Percentiles rank a stretch among this genome's conserved stretches.
Evolutionary conservation across 2,797 vertebrate genomes (phyloP).

Genomic region (Amblyraja radiata): DNA sequence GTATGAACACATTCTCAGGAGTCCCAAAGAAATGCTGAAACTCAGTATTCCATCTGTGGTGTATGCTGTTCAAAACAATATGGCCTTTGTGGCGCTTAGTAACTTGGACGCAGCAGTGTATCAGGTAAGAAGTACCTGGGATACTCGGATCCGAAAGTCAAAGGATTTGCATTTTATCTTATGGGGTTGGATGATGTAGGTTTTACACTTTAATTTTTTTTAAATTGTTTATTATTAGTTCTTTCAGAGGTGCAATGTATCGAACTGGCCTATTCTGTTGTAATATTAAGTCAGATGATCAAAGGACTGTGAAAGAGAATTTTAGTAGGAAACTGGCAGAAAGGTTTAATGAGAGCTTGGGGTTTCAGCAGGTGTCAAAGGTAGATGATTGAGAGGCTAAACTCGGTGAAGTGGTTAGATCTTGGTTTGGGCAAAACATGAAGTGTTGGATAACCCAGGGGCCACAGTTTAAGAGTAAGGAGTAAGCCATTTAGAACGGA

Average conservation of each 20-base stretch:
- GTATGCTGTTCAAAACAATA: conserved; percentile 93
- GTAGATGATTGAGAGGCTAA: too few relatives aligned
- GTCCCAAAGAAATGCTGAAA: conserved; percentile 80
- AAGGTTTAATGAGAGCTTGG: too few relatives aligned
- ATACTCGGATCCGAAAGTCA: neutral
- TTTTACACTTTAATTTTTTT: neutral
- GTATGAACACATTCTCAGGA: conserved; percentile 72
- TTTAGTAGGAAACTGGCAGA: too few relatives aligned
- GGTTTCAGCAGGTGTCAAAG: too few relatives aligned
- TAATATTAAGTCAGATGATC: too few relatives aligned
- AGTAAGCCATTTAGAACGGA: too few relatives aligned
- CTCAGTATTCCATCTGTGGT: conserved; percentile 86
- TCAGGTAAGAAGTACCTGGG: conserved; percentile 62
- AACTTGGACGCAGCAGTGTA: conserved; percentile 94
- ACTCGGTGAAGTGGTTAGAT: too few relatives aligned
- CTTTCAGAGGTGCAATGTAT: neutral
- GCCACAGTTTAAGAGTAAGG: too few relatives aligned
- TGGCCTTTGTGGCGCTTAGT: conserved; percentile 91
- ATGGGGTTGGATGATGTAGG: neutral
- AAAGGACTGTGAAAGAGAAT: too few relatives aligned
- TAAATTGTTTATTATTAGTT: too few relatives aligned
- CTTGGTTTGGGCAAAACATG: too few relatives aligned
- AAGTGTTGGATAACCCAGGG: too few relatives aligned
- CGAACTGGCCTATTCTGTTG: neutral
- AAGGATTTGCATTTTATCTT: neutral